A percentile compares a stretch with the other conserved stretches of the same genome.
Conservation (phyloP, 1,140 invertebrate species). For the Sarcophaga bullata region DNA sequence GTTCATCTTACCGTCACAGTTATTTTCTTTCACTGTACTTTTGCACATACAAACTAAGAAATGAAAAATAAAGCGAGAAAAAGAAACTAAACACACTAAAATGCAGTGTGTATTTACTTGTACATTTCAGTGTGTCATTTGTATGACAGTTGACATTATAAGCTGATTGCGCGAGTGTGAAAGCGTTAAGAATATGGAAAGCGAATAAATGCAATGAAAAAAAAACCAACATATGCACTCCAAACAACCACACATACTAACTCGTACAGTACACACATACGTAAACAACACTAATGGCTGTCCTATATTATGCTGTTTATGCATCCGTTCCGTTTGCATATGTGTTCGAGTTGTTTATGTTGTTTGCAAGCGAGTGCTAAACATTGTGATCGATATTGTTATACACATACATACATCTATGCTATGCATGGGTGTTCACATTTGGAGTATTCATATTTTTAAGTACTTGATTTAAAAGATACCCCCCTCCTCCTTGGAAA, state of each 20-base stretch:
- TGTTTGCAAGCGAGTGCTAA: too few relatives aligned
- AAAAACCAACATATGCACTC: neutral
- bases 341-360: neutral
- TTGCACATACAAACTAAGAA: neutral
- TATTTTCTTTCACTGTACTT: neutral
- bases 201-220: constrained; percentile 22
- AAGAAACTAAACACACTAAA: neutral
- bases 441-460: too few relatives aligned
- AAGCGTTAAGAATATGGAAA: constrained; percentile 33
- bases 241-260: neutral
- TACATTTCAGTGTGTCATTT: constrained; percentile 14
- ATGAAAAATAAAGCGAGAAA: neutral
- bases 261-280: neutral
- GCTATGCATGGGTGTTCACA: too few relatives aligned
- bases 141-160: constrained; percentile 39
- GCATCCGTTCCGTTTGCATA: neutral
- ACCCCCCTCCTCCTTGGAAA: too few relatives aligned
- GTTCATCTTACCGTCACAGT: too few relatives aligned
- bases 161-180: constrained; percentile 40
- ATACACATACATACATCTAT: too few relatives aligned
- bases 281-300: neutral
- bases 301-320: too few relatives aligned
- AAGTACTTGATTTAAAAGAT: too few relatives aligned
- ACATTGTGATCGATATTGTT: too few relatives aligned
- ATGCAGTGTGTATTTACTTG: neutral